Evolutionary conservation across 1,140 invertebrate genomes (phyloP), one percentile per base, ranked within the genome.

Genomic region (Teleopsis dalmanni): DNA sequence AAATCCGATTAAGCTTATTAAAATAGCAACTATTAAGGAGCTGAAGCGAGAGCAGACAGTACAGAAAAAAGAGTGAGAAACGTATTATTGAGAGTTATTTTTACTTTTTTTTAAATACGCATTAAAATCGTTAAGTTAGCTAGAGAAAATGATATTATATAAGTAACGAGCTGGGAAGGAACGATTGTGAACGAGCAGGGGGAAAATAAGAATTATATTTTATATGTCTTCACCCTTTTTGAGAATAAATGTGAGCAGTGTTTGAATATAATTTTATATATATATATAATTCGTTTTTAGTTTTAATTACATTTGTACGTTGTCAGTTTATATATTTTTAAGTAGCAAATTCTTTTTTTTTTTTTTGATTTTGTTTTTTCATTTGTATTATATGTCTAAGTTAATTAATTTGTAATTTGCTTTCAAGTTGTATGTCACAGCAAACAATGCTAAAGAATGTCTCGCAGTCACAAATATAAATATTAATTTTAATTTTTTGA

Each of bases 1-100:
- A 68, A 68, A 68, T 46, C 55, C 58, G 65, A 68, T 57, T 68
- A 68, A 68, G 44, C 54, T 33, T 46, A 52, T 51, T 23, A 46
- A 57, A 57, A 54, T 43, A 54, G 48, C 27, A n/a, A 61, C 47
- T 48, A 41, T 43, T 48, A 58, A 53, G n/a, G n/a, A n/a, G n/a
- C n/a, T n/a, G n/a, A n/a, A n/a, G n/a, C n/a, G n/a, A 36, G 45
- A 45, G 33, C 26, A 46, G 25, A 46, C 29, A 46, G 31, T 18
- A 43, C 41, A 19, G 19, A 43, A 14, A 27, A 33, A 46, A 29
- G 31, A 45, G 16, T 18, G 11, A 3, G 23, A 27, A 9, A n/a
- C 14, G 26, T 9, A 33, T 11, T 4, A 35, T 11, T n/a, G 33
- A 34, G 31, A 14, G 19, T 18, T 43, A 29, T 29, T 6, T 31